These are phyloP conservation scores for Ectropis crepuscularia DNA, from an alignment of 2,888 invertebrate species.

Conservation along the genomic window DNA sequence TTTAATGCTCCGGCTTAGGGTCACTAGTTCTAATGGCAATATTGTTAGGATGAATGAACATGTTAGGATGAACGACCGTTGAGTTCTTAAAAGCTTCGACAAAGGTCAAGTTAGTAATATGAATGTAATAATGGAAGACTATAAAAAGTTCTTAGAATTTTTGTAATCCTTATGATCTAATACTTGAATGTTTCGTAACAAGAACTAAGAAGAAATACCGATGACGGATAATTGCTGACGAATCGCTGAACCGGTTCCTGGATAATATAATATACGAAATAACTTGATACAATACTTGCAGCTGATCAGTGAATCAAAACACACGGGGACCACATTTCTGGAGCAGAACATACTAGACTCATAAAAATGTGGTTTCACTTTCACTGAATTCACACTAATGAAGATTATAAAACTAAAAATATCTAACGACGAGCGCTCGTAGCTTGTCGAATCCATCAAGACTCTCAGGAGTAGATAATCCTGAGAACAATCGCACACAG, in stretches of 20 bases:
- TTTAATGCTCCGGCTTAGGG: not conserved
- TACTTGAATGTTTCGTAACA: not conserved
- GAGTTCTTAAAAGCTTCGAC: slow-evolving; percentile 16
- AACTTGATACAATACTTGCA: slow-evolving; percentile 29
- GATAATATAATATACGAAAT: slow-evolving; percentile 3
- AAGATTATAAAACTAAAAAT: slow-evolving; percentile 41
- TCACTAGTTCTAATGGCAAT: not conserved
- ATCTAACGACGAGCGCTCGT: slow-evolving; percentile 44
- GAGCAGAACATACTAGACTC: slow-evolving; percentile 39
- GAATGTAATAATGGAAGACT: slow-evolving; percentile 21
- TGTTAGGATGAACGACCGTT: slow-evolving; percentile 22
- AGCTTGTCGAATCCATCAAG: slow-evolving; percentile 43
- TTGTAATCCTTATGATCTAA: slow-evolving; percentile 8
- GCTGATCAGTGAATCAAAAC: slow-evolving; percentile 36
- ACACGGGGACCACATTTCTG: slow-evolving; percentile 32
- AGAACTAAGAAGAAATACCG: slow-evolving; percentile 1
- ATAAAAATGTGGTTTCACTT: slow-evolving; percentile 57
- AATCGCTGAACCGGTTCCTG: slow-evolving; percentile 26
- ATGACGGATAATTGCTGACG: slow-evolving; percentile 15
- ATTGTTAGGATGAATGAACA: slow-evolving; percentile 1
- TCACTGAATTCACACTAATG: slow-evolving; percentile 47
- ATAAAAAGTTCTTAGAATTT: not conserved
- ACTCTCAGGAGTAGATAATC: slow-evolving; percentile 41
- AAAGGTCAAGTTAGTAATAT: slow-evolving; percentile 25
- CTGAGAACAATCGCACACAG: slow-evolving; percentile 41